A percentile compares a stretch with the other conserved stretches of the same genome.
Evolutionary conservation across 2,797 vertebrate species (phyloP).

Genomic region (Setipinna tenuifilis): DNA sequence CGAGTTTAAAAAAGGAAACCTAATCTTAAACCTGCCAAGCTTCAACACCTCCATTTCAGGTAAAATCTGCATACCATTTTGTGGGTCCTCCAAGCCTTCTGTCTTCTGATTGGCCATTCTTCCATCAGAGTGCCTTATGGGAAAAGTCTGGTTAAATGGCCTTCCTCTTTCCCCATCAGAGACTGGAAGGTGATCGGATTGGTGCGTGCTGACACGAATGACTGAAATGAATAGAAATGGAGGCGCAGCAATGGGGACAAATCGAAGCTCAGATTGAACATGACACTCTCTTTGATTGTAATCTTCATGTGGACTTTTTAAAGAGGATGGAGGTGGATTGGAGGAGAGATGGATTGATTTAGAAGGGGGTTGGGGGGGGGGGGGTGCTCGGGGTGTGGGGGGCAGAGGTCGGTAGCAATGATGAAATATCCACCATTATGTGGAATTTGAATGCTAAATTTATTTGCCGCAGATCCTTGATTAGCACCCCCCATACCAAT

Average conservation of each 20-base stretch:
- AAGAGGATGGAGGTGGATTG: constrained; percentile 17
- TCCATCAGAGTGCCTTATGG: constrained; percentile 55
- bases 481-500: background rate
- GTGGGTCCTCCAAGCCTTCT: background rate
- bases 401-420: constrained; percentile 33
- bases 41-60: background rate
- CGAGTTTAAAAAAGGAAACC: background rate
- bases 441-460: constrained; percentile 61
- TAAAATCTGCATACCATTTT: background rate
- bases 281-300: constrained; percentile 76
- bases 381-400: constrained; percentile 15
- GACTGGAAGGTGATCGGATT: constrained; percentile 65
- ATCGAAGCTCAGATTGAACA: constrained; percentile 73
- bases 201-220: constrained; percentile 73
- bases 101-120: background rate
- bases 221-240: constrained; percentile 73
- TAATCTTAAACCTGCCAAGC: too few species aligned
- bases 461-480: constrained; percentile 40
- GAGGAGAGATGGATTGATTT: constrained; percentile 10
- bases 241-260: constrained; percentile 73
- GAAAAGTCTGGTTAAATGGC: constrained; percentile 61
- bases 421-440: constrained; percentile 62
- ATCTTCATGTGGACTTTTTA: constrained; percentile 68
- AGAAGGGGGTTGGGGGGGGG: background rate
- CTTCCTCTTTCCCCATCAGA: constrained; percentile 50